Conservation (phyloP, 2,113 vertebrate species). For the Petromus typicus region DNA sequence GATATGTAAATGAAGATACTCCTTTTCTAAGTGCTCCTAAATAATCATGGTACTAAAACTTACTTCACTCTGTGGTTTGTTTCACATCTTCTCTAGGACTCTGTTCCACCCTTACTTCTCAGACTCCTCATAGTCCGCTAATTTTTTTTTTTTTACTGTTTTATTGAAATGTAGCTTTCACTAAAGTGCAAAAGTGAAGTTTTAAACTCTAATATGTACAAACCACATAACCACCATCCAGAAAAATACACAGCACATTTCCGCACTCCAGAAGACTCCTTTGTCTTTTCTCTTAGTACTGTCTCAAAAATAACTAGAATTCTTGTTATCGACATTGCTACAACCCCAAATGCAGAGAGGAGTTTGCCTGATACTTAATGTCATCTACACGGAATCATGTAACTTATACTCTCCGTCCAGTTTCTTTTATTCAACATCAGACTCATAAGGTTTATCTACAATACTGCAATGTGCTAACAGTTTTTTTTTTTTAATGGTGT, state of each 20-base stretch:
- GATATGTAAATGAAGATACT: not conserved
- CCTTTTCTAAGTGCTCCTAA: constrained; percentile 2
- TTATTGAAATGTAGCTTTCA: not conserved
- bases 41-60: not conserved
- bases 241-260: not conserved
- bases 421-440: constrained; percentile 4
- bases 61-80: not conserved
- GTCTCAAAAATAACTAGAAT: constrained; percentile 18
- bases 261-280: not conserved
- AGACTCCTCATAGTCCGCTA: not conserved
- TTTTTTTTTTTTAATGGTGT: not conserved
- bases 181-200: not conserved
- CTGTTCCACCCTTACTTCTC: not conserved
- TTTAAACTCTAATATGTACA: not conserved
- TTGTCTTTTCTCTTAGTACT: not conserved
- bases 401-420: not conserved
- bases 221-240: not conserved
- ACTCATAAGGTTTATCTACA: not conserved
- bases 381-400: not conserved
- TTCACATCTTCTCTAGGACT: not conserved
- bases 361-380: constrained; percentile 4
- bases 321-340: not conserved
- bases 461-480: not conserved
- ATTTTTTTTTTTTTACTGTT: not conserved
- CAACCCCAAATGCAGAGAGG: not conserved